Base-by-base conservation (phyloP, 2,888 invertebrate genomes). In the Nysson spinosus region DNA sequence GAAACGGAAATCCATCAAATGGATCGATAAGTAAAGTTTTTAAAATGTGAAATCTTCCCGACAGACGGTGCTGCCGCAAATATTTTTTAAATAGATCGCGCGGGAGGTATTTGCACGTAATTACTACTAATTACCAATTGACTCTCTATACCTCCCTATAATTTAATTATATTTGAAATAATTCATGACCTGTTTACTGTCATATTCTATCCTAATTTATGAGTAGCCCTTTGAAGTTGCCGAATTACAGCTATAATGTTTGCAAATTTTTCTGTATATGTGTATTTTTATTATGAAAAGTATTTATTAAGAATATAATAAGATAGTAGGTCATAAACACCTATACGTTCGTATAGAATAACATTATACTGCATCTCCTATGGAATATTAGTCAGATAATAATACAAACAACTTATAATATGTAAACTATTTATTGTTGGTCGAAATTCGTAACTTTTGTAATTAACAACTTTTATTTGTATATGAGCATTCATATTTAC, bases 401-500 rank as follows among this genome's bases (percentile, higher is more conserved):
- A 28, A 30, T 37, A 47, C 11, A 30, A 57, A 28, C 20, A 19
- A 40, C 5, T 60, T 49, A 16, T 49, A 47, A 67, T 66, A 67
- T 66, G 66, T 67, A 66, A 58, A 67, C 52, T 60, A 43, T 68
- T 68, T 66, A 66, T 68, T 68, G 60, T 22, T 7, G 44, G 50
- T 46, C 61, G 47, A 61, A 44, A 20, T 57, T 62, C n/a, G 32
- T 16, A 72, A 62, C 35, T 72, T 47, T 32, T n/a, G n/a, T 34
- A 39, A 46, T 62, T 40, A 75, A 73, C 72, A 73, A 51, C 37
- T 64, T 70, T 74, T 77, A 75, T 74, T 54, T 14, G 32, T 28
- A 34, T 68, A 69, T 68, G 60, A 74, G 77, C 17, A 54, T 51
- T 57, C 56, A 34, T 77, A 75, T 75, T 70, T 77, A 77, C 77